Evolutionary conservation across 2,797 vertebrate genomes (phyloP).

Genomic region (Coregonus sp.): DNA sequence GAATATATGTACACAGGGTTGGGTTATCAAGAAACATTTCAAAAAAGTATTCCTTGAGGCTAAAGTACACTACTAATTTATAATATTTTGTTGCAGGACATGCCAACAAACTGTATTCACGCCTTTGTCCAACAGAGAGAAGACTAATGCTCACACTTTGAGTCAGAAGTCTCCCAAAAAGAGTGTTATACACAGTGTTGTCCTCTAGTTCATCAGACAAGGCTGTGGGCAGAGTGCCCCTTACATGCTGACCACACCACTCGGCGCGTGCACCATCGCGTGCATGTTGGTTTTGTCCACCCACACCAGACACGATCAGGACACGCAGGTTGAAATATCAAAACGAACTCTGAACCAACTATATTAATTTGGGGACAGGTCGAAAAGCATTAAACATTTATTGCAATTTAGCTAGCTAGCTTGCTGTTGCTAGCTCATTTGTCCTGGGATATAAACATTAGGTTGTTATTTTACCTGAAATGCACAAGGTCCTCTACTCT

Average conservation of each 20-base stretch:
- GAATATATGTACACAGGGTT: not conserved
- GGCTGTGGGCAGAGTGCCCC: not conserved
- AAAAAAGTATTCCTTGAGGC: not conserved
- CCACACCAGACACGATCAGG: too few species aligned
- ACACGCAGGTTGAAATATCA: too few species aligned
- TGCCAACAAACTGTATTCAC: conserved; percentile 8
- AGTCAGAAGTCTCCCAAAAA: conserved; percentile 39
- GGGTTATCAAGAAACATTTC: not conserved
- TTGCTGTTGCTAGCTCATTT: too few species aligned
- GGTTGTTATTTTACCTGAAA: too few species aligned
- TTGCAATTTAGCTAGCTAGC: too few species aligned
- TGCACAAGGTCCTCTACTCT: too few species aligned
- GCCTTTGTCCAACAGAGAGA: conserved; percentile 30
- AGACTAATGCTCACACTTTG: conserved; percentile 31
- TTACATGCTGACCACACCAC: not conserved
- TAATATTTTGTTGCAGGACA: conserved; percentile 4
- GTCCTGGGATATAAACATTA: too few species aligned
- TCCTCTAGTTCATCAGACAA: conserved; percentile 26
- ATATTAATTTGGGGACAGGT: too few species aligned
- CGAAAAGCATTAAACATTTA: too few species aligned
- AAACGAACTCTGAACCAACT: too few species aligned
- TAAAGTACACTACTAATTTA: conserved; percentile 6
- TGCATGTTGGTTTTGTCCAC: too few species aligned
- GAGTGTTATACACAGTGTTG: conserved; percentile 38
- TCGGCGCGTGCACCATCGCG: too few species aligned